Evolutionary conservation across 2,797 vertebrate genomes (phyloP), one percentile per base, ranked within the genome.

Genomic region (Arrhamphus sclerolepis): DNA sequence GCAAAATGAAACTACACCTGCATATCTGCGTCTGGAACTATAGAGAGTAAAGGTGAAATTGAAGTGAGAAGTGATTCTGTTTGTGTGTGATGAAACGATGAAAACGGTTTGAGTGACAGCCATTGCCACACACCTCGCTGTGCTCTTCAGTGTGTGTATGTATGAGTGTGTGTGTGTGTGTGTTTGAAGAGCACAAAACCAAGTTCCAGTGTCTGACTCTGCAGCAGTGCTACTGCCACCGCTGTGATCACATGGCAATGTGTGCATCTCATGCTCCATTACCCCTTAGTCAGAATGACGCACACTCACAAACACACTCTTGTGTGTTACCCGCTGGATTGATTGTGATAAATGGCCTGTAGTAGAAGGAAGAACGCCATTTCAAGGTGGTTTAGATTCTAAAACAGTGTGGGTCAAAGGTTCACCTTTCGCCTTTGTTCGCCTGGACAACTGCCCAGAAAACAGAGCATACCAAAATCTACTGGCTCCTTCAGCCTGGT

Each of bases 361-460:
- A 6, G 70, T 74, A 69, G 75, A 72, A 74, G 72, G 66, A 72
- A 81, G 64, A 81, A 75, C 61, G 82, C 80, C 84, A 74, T 91
- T 93, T 93, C 85, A 92, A 91, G 91, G 91, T 90, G 88, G 84
- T 90, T 92, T 86, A 90, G 90, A 89, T 92, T 89, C 81, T 76
- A 86, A 90, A 90, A 84, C 64, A 77, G 83, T n/a, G 19, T 56
- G 67, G 84, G 81, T 82, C 83, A 78, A 17, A 48, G 75, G 88
- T 87, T 91, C 80, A 69, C 60, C 44, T 56, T 82, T 81, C 80
- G 75, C 62, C 81, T 89, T 58, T 44, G 57, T 82, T 81, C 80
- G 75, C 62, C 81, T 89, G 87, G 87, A 89, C 51, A 58, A 68
- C 17, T 66, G 85, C 86, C 89, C 86, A 80, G 81, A 87, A 84